These are phyloP conservation scores for Tenthredo amoena DNA, from an alignment of 2,888 invertebrate species.

Conservation along the genomic window DNA sequence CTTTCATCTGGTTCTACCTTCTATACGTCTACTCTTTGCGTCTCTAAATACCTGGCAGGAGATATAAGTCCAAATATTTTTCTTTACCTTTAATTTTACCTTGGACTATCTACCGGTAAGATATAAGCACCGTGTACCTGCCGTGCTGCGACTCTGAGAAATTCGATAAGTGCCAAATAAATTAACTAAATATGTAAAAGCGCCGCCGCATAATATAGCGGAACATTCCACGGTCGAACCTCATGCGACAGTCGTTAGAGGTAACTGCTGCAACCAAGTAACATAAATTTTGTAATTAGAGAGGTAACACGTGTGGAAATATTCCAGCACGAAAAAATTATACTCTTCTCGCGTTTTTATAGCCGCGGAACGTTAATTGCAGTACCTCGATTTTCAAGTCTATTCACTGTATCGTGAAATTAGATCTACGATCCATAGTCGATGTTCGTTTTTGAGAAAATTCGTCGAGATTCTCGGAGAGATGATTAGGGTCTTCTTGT, in stretches of 20 bases:
- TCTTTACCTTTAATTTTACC: neutral
- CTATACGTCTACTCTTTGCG: neutral
- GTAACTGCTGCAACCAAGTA: conserved; percentile 16
- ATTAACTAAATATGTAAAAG: neutral
- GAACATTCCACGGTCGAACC: neutral
- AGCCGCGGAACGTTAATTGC: neutral
- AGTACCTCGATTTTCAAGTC: neutral
- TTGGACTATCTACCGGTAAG: neutral
- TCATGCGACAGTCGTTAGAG: neutral
- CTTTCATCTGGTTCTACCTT: neutral
- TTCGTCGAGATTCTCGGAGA: too few species aligned
- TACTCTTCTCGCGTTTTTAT: neutral
- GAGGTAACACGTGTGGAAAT: conserved; percentile 10
- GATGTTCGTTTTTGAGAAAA: neutral
- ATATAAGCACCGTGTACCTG: neutral
- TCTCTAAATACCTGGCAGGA: neutral
- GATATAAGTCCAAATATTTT: neutral
- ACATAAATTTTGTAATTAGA: conserved; percentile 37
- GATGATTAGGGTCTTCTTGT: too few species aligned
- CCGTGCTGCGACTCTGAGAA: neutral
- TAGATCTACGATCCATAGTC: neutral
- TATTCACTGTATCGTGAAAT: neutral
- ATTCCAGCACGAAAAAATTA: neutral
- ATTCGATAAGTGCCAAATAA: neutral
- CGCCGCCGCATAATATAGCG: neutral